Evolutionary conservation across 1,140 invertebrate genomes (phyloP).

Genomic region (Microplitis mediator): DNA sequence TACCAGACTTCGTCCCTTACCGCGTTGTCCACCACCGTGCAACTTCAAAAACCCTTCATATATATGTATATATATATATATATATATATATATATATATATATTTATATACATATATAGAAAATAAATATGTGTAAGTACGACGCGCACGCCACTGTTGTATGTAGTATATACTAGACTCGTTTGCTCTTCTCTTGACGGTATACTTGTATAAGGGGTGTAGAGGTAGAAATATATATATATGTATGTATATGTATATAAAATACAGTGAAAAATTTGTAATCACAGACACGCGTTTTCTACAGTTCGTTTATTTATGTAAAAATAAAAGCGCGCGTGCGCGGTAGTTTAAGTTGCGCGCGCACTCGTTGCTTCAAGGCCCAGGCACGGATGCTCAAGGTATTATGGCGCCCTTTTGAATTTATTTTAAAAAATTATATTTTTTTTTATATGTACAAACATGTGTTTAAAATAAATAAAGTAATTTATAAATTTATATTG

Average conservation of each 20-base stretch:
- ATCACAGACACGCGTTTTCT: conserved; percentile 21
- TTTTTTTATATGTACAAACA: too few species aligned
- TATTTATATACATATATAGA: too few species aligned
- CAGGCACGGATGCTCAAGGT: too few species aligned
- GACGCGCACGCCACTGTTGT: conserved; percentile 16
- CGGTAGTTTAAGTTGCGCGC: background rate
- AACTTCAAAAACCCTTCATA: background rate
- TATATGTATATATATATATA: too few species aligned
- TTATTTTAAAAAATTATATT: too few species aligned
- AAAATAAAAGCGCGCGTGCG: background rate
- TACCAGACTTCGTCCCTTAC: background rate
- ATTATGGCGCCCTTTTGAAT: too few species aligned
- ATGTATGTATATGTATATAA: background rate
- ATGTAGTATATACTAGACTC: background rate
- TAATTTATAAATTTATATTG: too few species aligned
- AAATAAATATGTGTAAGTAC: background rate
- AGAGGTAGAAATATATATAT: background rate
- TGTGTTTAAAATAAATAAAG: too few species aligned
- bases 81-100: too few species aligned
- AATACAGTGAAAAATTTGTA: conserved; percentile 1
- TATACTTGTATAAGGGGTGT: background rate
- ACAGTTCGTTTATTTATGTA: background rate
- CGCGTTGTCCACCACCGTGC: background rate
- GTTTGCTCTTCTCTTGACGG: background rate
- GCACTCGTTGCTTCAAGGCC: conserved; percentile 15